These are phyloP conservation scores for Nixonia krombeini DNA, from an alignment of 1,140 invertebrate species.

Conservation along the genomic window DNA sequence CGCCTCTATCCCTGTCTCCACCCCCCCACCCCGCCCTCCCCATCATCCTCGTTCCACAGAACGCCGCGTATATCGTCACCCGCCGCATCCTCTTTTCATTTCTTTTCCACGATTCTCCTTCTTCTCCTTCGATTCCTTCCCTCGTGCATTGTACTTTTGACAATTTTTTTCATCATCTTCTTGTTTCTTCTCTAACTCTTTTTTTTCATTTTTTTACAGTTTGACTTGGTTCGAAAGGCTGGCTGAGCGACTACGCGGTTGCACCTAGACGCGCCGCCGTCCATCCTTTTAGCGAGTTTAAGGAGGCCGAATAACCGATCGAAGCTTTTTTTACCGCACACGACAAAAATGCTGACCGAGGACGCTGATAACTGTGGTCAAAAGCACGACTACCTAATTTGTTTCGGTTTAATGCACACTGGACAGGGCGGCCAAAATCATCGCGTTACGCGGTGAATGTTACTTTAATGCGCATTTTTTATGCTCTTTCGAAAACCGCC, in stretches of 20 bases:
- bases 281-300: too few species aligned
- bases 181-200: conserved; percentile 26
- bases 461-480: too few species aligned
- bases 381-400: too few species aligned
- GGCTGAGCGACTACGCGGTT: conserved; percentile 11
- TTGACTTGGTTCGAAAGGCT: conserved; percentile 1
- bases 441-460: too few species aligned
- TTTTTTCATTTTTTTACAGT: conserved; percentile 4
- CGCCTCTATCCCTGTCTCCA: conserved; percentile 30
- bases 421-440: too few species aligned
- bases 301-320: too few species aligned
- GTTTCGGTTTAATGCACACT: too few species aligned
- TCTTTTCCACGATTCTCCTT: conserved; percentile 7
- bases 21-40: conserved; percentile 24
- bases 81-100: conserved; percentile 8
- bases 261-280: conserved; percentile 4
- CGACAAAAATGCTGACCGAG: background rate
- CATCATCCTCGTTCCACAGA: too few species aligned
- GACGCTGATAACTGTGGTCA: too few species aligned
- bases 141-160: conserved; percentile 9
- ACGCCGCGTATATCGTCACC: conserved; percentile 10
- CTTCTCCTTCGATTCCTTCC: conserved; percentile 21
- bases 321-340: too few species aligned
- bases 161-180: conserved; percentile 25
- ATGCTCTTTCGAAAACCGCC: too few species aligned